Percentiles rank a stretch among this genome's conserved stretches.
Conservation (phyloP, 2,888 invertebrate species). For the Dasysyrphus tricinctus region DNA sequence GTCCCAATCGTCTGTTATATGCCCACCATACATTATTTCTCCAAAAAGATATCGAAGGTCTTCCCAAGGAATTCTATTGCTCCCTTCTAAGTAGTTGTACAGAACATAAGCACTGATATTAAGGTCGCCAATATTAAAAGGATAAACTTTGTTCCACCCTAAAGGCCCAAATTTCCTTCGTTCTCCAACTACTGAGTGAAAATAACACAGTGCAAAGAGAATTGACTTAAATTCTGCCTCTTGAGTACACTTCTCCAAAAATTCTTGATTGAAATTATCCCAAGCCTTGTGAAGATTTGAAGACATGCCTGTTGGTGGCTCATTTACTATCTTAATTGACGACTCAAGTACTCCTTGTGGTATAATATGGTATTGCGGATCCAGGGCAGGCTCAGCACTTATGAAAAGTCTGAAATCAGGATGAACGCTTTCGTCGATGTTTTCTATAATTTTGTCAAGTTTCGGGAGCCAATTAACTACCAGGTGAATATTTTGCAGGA, state of each 20-base stretch:
- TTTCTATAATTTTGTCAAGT: slow-evolving; percentile 96
- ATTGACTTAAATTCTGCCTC: slow-evolving; percentile 97
- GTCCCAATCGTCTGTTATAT: slow-evolving; percentile 99
- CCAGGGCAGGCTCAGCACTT: slow-evolving; percentile 94
- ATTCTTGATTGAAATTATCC: slow-evolving; percentile 96
- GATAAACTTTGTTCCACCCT: slow-evolving; percentile 94
- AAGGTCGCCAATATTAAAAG: slow-evolving; percentile 93
- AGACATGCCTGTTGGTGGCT: slow-evolving; percentile 97
- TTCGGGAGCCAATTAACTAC: slow-evolving; percentile 94
- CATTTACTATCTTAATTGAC: slow-evolving; percentile 97
- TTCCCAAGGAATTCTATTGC: slow-evolving; percentile 96
- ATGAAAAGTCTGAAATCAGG: slow-evolving; percentile 89
- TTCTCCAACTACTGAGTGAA: slow-evolving; percentile 97
- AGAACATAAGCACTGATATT: slow-evolving; percentile 96
- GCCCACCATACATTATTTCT: slow-evolving; percentile 99
- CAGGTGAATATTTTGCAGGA: slow-evolving; percentile 96
- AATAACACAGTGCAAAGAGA: slow-evolving; percentile 95
- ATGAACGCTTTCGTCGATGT: slow-evolving; percentile 88
- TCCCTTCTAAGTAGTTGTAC: slow-evolving; percentile 96
- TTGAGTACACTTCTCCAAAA: slow-evolving; percentile 95
- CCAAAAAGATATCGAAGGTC: slow-evolving; percentile 97
- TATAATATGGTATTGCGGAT: slow-evolving; percentile 87
- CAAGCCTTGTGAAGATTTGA: slow-evolving; percentile 97
- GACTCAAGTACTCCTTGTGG: slow-evolving; percentile 96
- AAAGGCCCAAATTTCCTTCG: slow-evolving; percentile 97